phyloP scores from a whole-genome alignment of 1,140 invertebrate species.

The Drosophila takahashii region DNA sequence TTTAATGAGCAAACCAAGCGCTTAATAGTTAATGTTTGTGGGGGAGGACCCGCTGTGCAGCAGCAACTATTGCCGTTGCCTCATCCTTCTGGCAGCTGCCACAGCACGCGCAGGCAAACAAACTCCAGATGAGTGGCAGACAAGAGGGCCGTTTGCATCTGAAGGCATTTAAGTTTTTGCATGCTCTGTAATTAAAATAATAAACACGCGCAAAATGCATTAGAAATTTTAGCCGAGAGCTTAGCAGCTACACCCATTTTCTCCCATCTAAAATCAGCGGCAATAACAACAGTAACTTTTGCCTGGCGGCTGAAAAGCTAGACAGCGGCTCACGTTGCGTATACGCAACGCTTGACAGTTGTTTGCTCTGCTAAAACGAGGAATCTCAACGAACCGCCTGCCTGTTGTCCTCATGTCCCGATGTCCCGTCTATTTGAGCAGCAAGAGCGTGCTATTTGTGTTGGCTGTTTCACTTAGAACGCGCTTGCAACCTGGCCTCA shows the following conservation, averaged over 20 bases:
- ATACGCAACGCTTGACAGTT: constrained; percentile 74
- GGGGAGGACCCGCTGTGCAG: neutral
- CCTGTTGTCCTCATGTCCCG: constrained; percentile 2
- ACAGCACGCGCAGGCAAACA: constrained; percentile 53
- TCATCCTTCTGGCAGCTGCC: constrained; percentile 48
- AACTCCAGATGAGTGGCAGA: constrained; percentile 22
- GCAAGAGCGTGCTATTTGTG: constrained; percentile 70
- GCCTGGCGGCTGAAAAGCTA: constrained; percentile 28
- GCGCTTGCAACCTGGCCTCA: constrained; percentile 58
- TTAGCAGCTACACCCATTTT: neutral
- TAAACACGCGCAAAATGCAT: constrained; percentile 82
- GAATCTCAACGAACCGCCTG: constrained; percentile 19
- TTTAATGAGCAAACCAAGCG: constrained; percentile 73
- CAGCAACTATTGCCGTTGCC: constrained; percentile 10
- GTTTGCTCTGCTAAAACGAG: constrained; percentile 60
- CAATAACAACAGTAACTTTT: constrained; percentile 10
- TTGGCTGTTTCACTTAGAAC: constrained; percentile 76
- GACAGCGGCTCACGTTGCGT: constrained; percentile 66
- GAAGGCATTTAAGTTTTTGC: constrained; percentile 62
- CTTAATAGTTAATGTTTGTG: constrained; percentile 74
- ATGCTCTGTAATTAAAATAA: constrained; percentile 78
- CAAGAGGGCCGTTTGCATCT: constrained; percentile 65
- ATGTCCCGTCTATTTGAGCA: constrained; percentile 38
- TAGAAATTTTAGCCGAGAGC: constrained; percentile 60
- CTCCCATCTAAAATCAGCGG: constrained; percentile 6